Conservation (phyloP, 2,888 invertebrate species). For the Rhingia rostrata region DNA sequence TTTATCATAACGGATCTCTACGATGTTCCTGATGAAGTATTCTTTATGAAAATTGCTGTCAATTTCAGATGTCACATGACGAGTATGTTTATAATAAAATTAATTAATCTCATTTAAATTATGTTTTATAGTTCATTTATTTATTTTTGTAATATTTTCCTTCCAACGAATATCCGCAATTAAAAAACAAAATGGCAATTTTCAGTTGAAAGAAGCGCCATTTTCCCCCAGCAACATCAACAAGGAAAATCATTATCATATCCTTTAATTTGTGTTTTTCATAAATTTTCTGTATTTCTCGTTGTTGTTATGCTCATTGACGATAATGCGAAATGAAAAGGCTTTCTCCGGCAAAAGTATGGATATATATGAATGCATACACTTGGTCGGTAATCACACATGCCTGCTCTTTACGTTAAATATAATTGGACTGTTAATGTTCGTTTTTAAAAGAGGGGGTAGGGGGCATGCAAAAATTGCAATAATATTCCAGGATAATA, state of each 20-base stretch:
- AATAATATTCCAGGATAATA: constrained; percentile 56
- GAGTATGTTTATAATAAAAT: constrained; percentile 13
- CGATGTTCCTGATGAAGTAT: background rate
- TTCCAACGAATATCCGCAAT: constrained; percentile 43
- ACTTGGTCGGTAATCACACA: constrained; percentile 1
- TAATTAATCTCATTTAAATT: constrained; percentile 25
- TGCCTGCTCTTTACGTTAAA: constrained; percentile 28
- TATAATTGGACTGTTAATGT: constrained; percentile 32
- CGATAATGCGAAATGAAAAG: constrained; percentile 19
- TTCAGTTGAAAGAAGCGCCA: background rate
- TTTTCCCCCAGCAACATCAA: no score
- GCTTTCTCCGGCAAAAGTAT: background rate
- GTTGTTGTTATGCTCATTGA: constrained; percentile 23
- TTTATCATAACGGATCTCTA: background rate
- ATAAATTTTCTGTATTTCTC: background rate
- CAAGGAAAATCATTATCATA: constrained; percentile 16
- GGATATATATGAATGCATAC: background rate
- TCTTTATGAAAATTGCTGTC: background rate
- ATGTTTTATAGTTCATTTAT: constrained; percentile 5
- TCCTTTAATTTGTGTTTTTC: constrained; percentile 9
- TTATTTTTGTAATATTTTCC: constrained; percentile 10
- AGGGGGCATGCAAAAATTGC: constrained; percentile 3
- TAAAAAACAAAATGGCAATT: constrained; percentile 49
- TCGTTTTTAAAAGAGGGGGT: no score
- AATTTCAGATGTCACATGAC: constrained; percentile 14